phyloP scores from a whole-genome alignment of 2,888 invertebrate species.

The Pachycephus smyrnensis region DNA sequence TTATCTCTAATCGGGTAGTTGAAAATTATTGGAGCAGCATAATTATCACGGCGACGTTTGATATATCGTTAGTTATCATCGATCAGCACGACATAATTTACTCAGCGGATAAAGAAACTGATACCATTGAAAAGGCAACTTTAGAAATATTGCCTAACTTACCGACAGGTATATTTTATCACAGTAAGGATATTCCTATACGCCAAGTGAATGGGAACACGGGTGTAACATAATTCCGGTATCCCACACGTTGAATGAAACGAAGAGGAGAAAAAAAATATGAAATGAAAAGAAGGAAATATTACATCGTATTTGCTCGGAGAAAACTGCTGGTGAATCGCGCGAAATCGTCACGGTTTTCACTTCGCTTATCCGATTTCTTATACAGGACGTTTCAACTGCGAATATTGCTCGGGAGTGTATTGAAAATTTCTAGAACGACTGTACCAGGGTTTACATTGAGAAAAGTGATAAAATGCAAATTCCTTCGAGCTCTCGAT shows the following conservation, averaged over 20 bases:
- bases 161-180: not conserved
- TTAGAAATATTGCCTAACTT: not conserved
- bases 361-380: not conserved
- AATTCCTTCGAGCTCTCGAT: not conserved
- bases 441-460: not conserved
- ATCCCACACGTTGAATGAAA: not conserved
- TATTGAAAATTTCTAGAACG: not conserved
- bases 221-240: not conserved
- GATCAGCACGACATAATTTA: not conserved
- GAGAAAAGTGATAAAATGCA: not conserved
- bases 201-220: not conserved
- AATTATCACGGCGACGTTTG: not conserved
- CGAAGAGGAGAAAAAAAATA: not conserved
- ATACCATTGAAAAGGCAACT: not conserved
- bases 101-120: not conserved
- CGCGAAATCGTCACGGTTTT: slow-evolving; percentile 1
- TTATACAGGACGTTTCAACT: not conserved
- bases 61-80: not conserved
- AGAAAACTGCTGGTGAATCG: not conserved
- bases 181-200: not conserved
- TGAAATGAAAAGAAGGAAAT: not conserved
- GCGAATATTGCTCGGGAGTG: not conserved
- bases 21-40: not conserved
- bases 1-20: not conserved
- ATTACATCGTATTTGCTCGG: not conserved